Evolutionary conservation across 2,888 invertebrate species (phyloP).

Genomic region (Cheiracanthium punctorium): DNA sequence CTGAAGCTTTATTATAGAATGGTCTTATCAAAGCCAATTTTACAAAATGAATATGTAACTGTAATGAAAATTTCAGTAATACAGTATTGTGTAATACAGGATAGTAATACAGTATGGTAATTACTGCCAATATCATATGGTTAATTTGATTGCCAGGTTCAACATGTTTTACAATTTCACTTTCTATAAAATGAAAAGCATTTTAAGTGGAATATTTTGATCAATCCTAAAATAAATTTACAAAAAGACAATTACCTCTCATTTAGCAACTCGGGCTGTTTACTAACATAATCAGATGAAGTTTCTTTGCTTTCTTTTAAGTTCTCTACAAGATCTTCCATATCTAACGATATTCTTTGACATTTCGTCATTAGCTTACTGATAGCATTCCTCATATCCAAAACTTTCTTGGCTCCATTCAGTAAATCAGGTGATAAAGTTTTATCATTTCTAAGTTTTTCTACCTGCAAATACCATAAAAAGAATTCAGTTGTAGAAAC

Average conservation of each 20-base stretch:
- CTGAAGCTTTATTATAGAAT: too few relatives aligned
- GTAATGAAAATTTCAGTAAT: too few relatives aligned
- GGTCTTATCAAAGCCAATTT: too few relatives aligned
- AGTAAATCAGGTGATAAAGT: conserved; percentile 85
- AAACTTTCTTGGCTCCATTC: conserved; percentile 83
- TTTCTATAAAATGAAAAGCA: too few relatives aligned
- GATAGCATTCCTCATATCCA: conserved; percentile 84
- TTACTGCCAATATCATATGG: too few relatives aligned
- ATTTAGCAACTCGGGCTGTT: conserved; percentile 85
- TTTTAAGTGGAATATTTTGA: too few relatives aligned
- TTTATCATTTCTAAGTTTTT: conserved; percentile 84
- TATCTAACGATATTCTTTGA: conserved; percentile 85
- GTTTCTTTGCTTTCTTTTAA: conserved; percentile 77
- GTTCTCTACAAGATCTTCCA: conserved; percentile 84
- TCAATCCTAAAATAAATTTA: background rate
- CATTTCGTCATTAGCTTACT: conserved; percentile 89
- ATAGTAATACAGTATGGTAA: too few relatives aligned
- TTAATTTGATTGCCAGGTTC: too few relatives aligned
- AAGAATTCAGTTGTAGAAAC: too few relatives aligned
- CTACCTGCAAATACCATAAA: conserved; percentile 73
- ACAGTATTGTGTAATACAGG: too few relatives aligned
- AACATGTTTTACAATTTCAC: too few relatives aligned
- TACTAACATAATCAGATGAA: conserved; percentile 74
- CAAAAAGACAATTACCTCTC: conserved; percentile 78
- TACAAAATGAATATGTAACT: too few relatives aligned